Percentiles rank a stretch among this genome's conserved stretches.
Evolutionary conservation across 1,140 invertebrate genomes (phyloP).

Genomic region (Phymorhynchus buccinoides): DNA sequence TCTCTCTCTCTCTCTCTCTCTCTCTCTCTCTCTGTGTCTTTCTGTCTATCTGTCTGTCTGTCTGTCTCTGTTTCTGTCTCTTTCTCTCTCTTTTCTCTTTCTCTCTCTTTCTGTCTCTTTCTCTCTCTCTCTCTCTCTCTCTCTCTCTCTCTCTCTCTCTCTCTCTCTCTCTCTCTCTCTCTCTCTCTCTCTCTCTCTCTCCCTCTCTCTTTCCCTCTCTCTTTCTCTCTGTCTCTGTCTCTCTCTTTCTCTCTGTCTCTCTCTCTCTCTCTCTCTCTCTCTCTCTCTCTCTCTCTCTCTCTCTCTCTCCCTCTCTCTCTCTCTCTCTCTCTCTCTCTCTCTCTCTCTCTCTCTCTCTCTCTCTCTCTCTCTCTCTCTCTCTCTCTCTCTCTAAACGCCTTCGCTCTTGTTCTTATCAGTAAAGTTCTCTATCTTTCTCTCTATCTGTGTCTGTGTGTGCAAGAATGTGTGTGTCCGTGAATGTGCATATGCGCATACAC

Average conservation of each 20-base stretch:
- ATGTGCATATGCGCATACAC: neutral
- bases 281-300: neutral
- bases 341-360: no score
- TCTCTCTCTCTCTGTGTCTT: no score
- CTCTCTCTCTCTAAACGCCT: no score
- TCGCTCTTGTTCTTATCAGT: no score
- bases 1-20: no score
- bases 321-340: no score
- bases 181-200: slow-evolving; percentile 10
- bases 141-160: slow-evolving; percentile 27
- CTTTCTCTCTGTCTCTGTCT: neutral
- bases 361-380: no score
- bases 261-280: neutral
- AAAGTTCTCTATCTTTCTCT: neutral
- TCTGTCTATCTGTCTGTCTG: no score
- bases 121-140: slow-evolving; percentile 7
- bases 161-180: slow-evolving; percentile 19
- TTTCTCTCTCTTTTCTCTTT: neutral
- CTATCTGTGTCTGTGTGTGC: neutral
- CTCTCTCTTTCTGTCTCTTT: slow-evolving; percentile 2
- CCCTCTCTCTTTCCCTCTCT: no score
- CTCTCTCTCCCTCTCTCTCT: no score
- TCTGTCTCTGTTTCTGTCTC: no score
- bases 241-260: neutral
- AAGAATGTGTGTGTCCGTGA: slow-evolving; percentile 8